A percentile compares a stretch with the other conserved stretches of the same genome.
Evolutionary conservation across 2,797 vertebrate genomes (phyloP).

Genomic region (Brachyalestes nurse): DNA sequence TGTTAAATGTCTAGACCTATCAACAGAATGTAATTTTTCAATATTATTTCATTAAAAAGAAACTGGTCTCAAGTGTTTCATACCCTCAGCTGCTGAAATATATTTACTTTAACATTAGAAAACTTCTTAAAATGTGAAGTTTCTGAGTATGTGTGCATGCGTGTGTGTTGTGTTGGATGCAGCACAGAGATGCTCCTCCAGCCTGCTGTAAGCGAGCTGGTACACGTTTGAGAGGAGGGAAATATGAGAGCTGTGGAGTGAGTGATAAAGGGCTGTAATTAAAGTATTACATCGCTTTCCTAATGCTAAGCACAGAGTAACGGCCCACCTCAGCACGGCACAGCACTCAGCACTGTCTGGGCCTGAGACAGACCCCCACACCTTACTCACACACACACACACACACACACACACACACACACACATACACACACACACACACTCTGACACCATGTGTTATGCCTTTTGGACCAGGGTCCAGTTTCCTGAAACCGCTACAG

Average conservation of each 20-base stretch:
- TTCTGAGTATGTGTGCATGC: constrained; percentile 19
- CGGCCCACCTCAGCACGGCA: constrained; percentile 58
- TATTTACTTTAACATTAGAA: background rate
- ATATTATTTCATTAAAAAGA: background rate
- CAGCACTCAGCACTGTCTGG: constrained; percentile 54
- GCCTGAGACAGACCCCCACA: constrained; percentile 48
- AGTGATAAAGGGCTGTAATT: constrained; percentile 64
- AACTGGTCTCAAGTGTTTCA: background rate
- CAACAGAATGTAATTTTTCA: background rate
- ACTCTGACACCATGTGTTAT: constrained; percentile 12
- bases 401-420: constrained; percentile 43
- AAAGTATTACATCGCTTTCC: constrained; percentile 67
- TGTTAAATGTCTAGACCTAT: background rate
- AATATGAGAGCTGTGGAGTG: constrained; percentile 61
- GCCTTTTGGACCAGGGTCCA: constrained; percentile 13
- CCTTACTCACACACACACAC: constrained; percentile 41
- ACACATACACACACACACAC: constrained; percentile 41
- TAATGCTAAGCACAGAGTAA: constrained; percentile 64
- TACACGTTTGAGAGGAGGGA: constrained; percentile 58
- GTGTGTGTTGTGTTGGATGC: constrained; percentile 29
- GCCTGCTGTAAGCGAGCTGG: constrained; percentile 55
- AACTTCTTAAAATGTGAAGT: constrained; percentile 6
- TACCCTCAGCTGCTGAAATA: background rate
- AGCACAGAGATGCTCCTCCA: constrained; percentile 50
- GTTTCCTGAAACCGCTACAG: constrained; percentile 10